Evolutionary conservation across 2,797 vertebrate species (phyloP).

Genomic region (Sebastes taczanowskii): DNA sequence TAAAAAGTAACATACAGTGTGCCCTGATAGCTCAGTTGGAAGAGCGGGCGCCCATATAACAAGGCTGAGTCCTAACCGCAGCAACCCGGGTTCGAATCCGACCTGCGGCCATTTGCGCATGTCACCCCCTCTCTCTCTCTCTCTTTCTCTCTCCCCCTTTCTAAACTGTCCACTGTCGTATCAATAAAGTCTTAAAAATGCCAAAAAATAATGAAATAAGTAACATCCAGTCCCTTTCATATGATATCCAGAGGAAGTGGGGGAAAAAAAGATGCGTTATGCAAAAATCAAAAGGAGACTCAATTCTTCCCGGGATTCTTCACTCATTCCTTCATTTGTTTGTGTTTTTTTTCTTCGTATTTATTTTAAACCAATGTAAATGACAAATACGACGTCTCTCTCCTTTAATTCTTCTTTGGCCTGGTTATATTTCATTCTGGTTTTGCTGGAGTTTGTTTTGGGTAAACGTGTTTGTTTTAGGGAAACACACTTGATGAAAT

Average conservation of each 20-base stretch:
- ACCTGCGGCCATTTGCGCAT: no score
- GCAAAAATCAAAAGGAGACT: not conserved
- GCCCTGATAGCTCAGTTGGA: no score
- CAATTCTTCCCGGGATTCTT: not conserved
- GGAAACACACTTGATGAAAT: not conserved
- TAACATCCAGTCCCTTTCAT: not conserved
- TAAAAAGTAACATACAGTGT: no score
- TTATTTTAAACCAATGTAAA: not conserved
- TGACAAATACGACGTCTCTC: not conserved
- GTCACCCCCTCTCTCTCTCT: no score
- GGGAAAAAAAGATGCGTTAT: not conserved
- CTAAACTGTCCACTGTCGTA: no score
- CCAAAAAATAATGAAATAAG: no score
- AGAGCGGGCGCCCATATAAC: no score
- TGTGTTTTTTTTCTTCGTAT: not conserved
- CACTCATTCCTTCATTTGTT: not conserved
- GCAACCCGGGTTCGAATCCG: no score
- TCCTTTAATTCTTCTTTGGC: not conserved
- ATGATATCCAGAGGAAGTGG: not conserved
- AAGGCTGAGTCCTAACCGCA: no score
- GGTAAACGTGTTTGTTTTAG: not conserved
- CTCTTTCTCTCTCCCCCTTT: no score
- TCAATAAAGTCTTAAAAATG: no score
- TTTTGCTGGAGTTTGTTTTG: not conserved
- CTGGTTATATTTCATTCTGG: not conserved